phyloP scores from a whole-genome alignment of 2,888 invertebrate species.

The Ashinkailepas kermadecensis region DNA sequence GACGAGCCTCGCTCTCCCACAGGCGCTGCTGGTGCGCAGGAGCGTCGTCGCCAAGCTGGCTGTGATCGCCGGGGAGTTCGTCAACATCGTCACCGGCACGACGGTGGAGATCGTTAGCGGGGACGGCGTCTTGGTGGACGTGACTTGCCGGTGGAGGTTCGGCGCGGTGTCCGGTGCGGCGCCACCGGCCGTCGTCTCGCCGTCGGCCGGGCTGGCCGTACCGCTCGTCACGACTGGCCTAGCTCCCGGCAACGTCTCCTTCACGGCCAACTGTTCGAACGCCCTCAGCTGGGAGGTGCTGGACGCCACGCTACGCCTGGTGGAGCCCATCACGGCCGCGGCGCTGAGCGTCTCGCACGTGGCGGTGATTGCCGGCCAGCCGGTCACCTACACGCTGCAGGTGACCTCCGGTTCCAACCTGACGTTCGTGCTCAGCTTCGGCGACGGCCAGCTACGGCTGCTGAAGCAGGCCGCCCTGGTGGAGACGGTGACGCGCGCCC shows the following conservation, averaged over 20 bases:
- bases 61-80: neutral
- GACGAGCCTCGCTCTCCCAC: neutral
- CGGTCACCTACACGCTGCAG: neutral
- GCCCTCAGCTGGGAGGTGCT: neutral
- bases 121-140: neutral
- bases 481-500: neutral
- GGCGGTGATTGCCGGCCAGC: slow-evolving; percentile 2
- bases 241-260: neutral
- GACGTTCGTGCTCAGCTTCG: slow-evolving; percentile 27
- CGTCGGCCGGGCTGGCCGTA: neutral
- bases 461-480: neutral
- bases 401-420: slow-evolving; percentile 24
- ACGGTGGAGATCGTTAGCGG: neutral
- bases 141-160: slow-evolving; percentile 6
- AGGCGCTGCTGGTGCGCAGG: neutral
- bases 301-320: neutral
- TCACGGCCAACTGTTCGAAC: slow-evolving; percentile 22
- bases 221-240: slow-evolving; percentile 1
- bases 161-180: neutral
- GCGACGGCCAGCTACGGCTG: slow-evolving; percentile 23
- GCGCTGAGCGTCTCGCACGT: neutral
- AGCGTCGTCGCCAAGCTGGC: neutral
- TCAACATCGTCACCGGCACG: neutral
- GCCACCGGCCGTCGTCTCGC: neutral
- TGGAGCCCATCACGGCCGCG: slow-evolving; percentile 9